Conservation (phyloP, 2,797 vertebrate genomes). For the Mormyrus proboscirostris region DNA sequence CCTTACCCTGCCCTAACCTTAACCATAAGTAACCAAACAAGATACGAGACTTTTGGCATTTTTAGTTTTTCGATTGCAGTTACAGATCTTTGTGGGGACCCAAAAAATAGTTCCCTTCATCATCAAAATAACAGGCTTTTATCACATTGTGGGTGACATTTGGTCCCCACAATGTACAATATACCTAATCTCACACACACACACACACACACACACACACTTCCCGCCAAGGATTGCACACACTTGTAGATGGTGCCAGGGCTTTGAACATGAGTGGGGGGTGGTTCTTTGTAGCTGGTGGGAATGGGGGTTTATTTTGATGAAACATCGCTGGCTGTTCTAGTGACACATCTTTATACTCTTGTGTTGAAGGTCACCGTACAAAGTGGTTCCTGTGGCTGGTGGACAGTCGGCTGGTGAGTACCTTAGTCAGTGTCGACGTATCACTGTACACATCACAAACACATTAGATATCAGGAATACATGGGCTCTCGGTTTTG, state of each 20-base stretch:
- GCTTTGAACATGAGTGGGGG: not conserved
- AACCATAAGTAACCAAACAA: not conserved
- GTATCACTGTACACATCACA: not conserved
- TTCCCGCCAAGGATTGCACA: not conserved
- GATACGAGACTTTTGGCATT: not conserved
- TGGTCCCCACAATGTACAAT: not conserved
- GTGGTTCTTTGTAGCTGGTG: not conserved
- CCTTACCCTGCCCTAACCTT: not conserved
- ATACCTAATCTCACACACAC: not conserved
- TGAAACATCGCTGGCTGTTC: not conserved
- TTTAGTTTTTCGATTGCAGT: not conserved
- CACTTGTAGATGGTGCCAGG: not conserved
- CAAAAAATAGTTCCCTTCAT: not conserved
- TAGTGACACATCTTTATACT: conserved; percentile 4
- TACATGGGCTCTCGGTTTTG: not conserved
- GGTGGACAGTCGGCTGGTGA: conserved; percentile 75
- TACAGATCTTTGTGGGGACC: not conserved
- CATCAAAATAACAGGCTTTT: not conserved
- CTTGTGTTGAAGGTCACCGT: conserved; percentile 71
- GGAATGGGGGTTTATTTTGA: not conserved
- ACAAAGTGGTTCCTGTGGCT: conserved; percentile 72
- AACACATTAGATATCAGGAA: not conserved
- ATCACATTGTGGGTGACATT: not conserved
- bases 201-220: not conserved
- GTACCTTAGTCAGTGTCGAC: conserved; percentile 20